phyloP scores from a whole-genome alignment of 2,888 invertebrate genomes.

The Scaptomyza cyrtandrae region DNA sequence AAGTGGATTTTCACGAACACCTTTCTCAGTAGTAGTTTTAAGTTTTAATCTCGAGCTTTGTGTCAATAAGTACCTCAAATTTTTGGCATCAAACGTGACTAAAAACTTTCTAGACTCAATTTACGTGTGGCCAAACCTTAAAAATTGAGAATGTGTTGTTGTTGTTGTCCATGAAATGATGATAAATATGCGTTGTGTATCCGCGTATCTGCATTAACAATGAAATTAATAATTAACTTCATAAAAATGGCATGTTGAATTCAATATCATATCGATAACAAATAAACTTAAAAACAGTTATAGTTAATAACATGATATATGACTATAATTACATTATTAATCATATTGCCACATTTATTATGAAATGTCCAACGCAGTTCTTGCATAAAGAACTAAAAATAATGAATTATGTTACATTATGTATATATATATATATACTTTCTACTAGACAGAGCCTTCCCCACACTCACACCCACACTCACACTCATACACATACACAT shows the following conservation, averaged over 20 bases:
- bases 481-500: background rate
- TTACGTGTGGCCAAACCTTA: conserved; percentile 8
- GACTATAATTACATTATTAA: conserved; percentile 38
- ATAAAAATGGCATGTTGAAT: background rate
- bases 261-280: background rate
- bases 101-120: conserved; percentile 33
- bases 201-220: background rate
- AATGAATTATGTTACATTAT: conserved; percentile 53
- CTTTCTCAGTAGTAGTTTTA: conserved; percentile 6
- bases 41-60: conserved; percentile 18
- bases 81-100: conserved; percentile 35
- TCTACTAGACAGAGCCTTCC: conserved; percentile 17
- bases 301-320: background rate
- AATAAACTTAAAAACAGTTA: conserved; percentile 14
- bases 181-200: too few species aligned
- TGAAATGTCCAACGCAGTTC: conserved; percentile 46
- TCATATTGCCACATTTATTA: conserved; percentile 49
- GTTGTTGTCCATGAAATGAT: background rate
- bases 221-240: background rate
- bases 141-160: background rate
- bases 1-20: conserved; percentile 22
- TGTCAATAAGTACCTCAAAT: conserved; percentile 12
- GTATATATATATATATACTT: background rate
- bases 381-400: conserved; percentile 24
- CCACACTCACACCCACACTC: background rate